phyloP scores from a whole-genome alignment of 2,113 vertebrate species.

The Aleadryas rufinucha region DNA sequence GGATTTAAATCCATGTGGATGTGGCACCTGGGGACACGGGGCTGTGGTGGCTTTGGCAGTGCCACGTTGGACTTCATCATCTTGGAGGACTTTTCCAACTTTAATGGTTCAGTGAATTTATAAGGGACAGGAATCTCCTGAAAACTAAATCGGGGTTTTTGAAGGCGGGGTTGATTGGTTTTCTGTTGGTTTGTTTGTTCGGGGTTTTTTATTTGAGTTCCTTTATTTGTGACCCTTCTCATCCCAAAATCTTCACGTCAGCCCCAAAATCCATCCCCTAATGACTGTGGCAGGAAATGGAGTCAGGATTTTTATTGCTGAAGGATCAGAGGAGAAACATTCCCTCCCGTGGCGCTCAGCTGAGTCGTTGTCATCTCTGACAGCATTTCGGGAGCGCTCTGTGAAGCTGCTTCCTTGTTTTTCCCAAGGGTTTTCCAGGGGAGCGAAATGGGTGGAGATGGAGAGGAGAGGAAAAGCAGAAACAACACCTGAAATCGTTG shows the following conservation, averaged over 20 bases:
- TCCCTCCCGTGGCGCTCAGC: background rate
- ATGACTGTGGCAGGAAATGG: fast-evolving
- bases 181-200: fast-evolving
- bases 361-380: background rate
- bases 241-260: background rate
- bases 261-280: background rate
- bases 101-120: fast-evolving
- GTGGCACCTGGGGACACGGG: background rate
- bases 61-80: too few relatives aligned
- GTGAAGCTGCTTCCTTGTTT: background rate
- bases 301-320: background rate
- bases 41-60: background rate
- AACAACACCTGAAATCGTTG: background rate
- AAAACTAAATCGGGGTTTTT: fast-evolving
- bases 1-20: background rate
- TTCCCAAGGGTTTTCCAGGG: background rate
- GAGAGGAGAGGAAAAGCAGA: background rate
- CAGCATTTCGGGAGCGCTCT: background rate
- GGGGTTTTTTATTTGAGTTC: background rate
- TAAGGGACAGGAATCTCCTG: background rate
- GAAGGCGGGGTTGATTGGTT: background rate
- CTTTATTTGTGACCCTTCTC: background rate
- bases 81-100: background rate
- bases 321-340: background rate
- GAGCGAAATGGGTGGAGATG: background rate